Evolutionary conservation across 2,113 vertebrate genomes (phyloP).

Genomic region (Philantomba maxwellii): DNA sequence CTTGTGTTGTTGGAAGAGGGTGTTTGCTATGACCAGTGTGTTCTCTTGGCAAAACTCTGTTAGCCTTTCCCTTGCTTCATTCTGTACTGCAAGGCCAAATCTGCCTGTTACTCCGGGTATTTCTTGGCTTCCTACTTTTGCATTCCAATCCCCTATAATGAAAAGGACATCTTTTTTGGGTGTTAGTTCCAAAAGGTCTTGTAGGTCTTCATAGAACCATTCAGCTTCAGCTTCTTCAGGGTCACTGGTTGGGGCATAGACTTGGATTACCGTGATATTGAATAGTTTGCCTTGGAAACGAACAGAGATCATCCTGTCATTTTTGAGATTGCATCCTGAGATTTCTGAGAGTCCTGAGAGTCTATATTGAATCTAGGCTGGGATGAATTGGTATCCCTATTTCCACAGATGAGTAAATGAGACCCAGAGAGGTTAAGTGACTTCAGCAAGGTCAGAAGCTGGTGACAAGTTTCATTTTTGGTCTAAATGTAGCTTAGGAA

Average conservation of each 20-base stretch:
- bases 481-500: background rate
- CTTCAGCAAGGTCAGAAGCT: background rate
- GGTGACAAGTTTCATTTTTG: background rate
- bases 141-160: background rate
- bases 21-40: too few relatives aligned
- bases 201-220: background rate
- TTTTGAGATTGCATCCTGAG: background rate
- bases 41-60: too few relatives aligned
- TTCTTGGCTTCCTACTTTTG: background rate
- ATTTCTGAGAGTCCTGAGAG: background rate
- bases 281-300: background rate
- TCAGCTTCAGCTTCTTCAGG: background rate
- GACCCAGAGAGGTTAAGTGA: background rate
- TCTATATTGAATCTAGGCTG: background rate
- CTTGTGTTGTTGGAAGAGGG: too few relatives aligned
- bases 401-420: background rate
- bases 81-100: too few relatives aligned
- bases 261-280: background rate
- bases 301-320: background rate
- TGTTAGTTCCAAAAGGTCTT: background rate
- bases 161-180: background rate
- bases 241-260: background rate
- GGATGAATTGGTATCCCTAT: background rate
- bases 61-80: too few relatives aligned
- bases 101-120: too few relatives aligned